These are phyloP conservation scores for Psilopogon haemacephalus DNA, from an alignment of 2,113 vertebrate species.

Conservation along the genomic window DNA sequence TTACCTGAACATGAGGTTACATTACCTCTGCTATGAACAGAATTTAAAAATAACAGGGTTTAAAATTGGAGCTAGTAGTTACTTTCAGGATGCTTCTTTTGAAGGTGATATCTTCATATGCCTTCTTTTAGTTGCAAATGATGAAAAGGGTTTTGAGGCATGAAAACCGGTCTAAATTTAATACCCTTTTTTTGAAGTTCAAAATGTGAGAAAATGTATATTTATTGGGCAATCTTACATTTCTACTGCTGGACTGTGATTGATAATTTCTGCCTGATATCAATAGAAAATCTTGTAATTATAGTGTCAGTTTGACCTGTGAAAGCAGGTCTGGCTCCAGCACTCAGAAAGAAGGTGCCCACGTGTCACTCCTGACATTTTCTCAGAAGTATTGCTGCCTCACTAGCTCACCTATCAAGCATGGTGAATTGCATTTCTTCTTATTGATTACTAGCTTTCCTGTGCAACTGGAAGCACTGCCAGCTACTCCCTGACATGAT, in stretches of 20 bases:
- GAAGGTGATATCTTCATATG: not conserved
- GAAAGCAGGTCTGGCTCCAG: not conserved
- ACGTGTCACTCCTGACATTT: conserved; percentile 6
- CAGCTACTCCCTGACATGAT: conserved; percentile 38
- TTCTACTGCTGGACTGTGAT: not conserved
- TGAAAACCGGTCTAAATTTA: not conserved
- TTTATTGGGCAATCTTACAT: not conserved
- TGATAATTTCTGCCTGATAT: conserved; percentile 1
- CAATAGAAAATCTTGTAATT: not conserved
- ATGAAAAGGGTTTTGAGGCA: not conserved
- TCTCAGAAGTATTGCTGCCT: conserved; percentile 35
- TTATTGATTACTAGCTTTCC: conserved; percentile 23
- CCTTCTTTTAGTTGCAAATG: not conserved
- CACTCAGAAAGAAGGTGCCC: not conserved
- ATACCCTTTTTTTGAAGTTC: not conserved
- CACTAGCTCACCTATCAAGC: conserved; percentile 43
- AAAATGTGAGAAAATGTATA: not conserved
- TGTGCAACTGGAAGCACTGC: not conserved
- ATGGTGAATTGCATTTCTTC: conserved; percentile 46
- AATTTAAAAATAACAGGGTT: conserved; percentile 3
- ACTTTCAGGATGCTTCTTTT: not conserved
- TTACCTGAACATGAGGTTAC: not conserved
- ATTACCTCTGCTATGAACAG: not conserved
- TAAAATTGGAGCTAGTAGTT: not conserved
- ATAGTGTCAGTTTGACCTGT: not conserved